Conservation (phyloP, 2,113 vertebrate genomes). For the Fregata magnificens region DNA sequence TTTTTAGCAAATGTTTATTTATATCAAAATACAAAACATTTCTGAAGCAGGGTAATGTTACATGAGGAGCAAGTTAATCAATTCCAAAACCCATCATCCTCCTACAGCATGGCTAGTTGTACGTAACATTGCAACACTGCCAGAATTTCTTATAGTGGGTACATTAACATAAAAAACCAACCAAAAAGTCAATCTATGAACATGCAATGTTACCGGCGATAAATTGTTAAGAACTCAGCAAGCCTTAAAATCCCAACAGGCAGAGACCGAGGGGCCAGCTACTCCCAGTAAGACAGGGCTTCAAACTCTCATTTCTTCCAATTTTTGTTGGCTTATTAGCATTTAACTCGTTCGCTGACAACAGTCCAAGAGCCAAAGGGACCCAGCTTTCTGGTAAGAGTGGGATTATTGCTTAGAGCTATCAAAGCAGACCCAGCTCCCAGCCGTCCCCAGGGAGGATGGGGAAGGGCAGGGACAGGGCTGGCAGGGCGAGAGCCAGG, state of each 20-base stretch:
- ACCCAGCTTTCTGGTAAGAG: conserved; percentile 45
- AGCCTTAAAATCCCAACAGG: conserved; percentile 74
- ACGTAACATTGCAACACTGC: conserved; percentile 66
- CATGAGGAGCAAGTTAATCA: conserved; percentile 74
- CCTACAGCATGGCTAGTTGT: conserved; percentile 55
- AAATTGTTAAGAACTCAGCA: conserved; percentile 63
- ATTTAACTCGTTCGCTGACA: neutral
- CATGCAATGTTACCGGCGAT: conserved; percentile 72
- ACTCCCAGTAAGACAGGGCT: conserved; percentile 58
- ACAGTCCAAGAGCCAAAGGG: conserved; percentile 63
- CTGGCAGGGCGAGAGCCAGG: neutral
- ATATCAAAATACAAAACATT: conserved; percentile 87
- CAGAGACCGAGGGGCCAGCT: conserved; percentile 44
- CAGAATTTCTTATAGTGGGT: conserved; percentile 56
- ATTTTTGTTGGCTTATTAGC: neutral
- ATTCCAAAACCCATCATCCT: conserved; percentile 64
- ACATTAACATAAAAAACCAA: neutral
- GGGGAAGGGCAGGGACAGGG: neutral
- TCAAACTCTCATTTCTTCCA: conserved; percentile 12
- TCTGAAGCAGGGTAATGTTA: conserved; percentile 82
- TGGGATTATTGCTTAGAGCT: conserved; percentile 75
- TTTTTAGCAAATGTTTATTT: conserved; percentile 83
- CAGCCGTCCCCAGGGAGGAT: neutral
- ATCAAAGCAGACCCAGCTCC: conserved; percentile 25
- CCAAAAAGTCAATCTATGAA: conserved; percentile 47